Percentiles rank a stretch among this genome's conserved stretches.
phyloP scores from a whole-genome alignment of 2,888 invertebrate genomes.

The Falcaria lacertinaria region DNA sequence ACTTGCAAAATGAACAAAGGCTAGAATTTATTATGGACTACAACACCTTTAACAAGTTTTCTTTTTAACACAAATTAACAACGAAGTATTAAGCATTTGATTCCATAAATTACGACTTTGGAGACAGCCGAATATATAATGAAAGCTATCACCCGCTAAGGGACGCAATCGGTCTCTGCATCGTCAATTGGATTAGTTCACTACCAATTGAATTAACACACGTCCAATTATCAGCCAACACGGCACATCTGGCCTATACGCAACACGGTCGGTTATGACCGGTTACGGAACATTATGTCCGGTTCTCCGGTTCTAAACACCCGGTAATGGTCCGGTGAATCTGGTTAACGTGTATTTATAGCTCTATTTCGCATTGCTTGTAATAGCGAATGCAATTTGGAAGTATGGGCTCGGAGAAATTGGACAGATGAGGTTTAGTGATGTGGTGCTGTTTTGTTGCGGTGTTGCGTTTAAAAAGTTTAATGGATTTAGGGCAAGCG shows the following conservation, averaged over 20 bases:
- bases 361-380: conserved; percentile 12
- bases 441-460: no score
- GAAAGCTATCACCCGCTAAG: not conserved
- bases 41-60: no score
- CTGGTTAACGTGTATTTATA: conserved; percentile 28
- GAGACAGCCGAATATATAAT: no score
- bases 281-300: conserved; percentile 19
- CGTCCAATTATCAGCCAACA: conserved; percentile 19
- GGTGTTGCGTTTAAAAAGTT: no score
- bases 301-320: conserved; percentile 23
- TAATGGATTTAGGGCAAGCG: no score
- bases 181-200: not conserved
- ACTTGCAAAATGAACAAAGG: no score
- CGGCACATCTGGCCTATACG: conserved; percentile 14
- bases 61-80: no score
- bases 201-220: conserved; percentile 19
- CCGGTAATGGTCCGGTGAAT: conserved; percentile 29
- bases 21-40: no score
- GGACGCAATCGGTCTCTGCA: not conserved
- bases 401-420: not conserved
- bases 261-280: conserved; percentile 24
- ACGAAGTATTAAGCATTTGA: no score
- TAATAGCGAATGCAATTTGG: not conserved
- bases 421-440: not conserved
- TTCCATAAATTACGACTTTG: no score